A percentile compares a stretch with the other conserved stretches of the same genome.
These are phyloP conservation scores for Papilio xuthus DNA, from an alignment of 1,140 invertebrate genomes.

Conservation along the genomic window DNA sequence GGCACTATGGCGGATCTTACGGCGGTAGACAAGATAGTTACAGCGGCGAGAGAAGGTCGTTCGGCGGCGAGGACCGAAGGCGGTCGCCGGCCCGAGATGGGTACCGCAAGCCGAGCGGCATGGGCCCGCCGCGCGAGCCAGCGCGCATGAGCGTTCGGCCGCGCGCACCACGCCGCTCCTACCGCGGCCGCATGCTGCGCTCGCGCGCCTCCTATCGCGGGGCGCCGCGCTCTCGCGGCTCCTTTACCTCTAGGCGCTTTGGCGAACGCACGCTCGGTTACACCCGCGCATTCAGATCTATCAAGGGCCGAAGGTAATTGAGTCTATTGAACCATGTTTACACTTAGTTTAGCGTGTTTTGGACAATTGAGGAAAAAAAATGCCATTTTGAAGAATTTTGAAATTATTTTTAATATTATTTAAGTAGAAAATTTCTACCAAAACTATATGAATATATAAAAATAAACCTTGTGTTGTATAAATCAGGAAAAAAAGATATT, in stretches of 20 bases:
- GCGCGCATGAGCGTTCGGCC: slow-evolving; percentile 56
- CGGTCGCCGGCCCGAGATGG: slow-evolving; percentile 73
- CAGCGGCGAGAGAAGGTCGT: slow-evolving; percentile 73
- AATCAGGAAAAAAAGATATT: background rate
- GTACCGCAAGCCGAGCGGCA: slow-evolving; percentile 77
- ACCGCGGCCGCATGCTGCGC: slow-evolving; percentile 75
- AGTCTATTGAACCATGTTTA: slow-evolving; percentile 52
- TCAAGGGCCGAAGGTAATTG: slow-evolving; percentile 77
- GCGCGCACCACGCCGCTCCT: slow-evolving; percentile 73
- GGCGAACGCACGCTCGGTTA: slow-evolving; percentile 68
- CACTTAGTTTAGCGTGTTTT: slow-evolving; percentile 48
- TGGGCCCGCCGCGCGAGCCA: slow-evolving; percentile 76
- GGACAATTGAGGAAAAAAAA: background rate
- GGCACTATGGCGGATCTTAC: slow-evolving; percentile 77
- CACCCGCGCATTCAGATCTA: slow-evolving; percentile 69
- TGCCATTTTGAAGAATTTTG: background rate
- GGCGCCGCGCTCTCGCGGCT: slow-evolving; percentile 67
- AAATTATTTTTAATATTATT: background rate
- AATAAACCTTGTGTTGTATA: background rate
- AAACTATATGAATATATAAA: background rate
- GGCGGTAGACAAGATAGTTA: slow-evolving; percentile 78
- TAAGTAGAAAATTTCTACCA: background rate
- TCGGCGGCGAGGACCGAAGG: slow-evolving; percentile 72
- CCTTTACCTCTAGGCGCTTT: slow-evolving; percentile 70
- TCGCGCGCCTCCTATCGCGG: slow-evolving; percentile 73